These are phyloP conservation scores for Saturnia japonica DNA, from an alignment of 2,888 invertebrate genomes.

Conservation along the genomic window DNA sequence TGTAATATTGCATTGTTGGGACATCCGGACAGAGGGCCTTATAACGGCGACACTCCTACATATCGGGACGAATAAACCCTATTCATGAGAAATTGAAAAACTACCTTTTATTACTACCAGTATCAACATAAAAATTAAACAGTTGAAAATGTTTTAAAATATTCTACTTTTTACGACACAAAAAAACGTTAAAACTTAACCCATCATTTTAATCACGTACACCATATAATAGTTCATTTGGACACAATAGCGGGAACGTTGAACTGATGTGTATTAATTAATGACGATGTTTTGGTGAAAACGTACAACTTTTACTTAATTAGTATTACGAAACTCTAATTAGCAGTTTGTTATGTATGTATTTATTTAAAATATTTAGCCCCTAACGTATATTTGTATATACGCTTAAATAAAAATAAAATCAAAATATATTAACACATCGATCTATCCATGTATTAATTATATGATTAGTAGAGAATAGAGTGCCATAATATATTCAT, in stretches of 20 bases:
- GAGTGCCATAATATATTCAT: no score
- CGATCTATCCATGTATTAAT: no score
- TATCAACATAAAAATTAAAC: no score
- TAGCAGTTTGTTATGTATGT: conserved; percentile 13
- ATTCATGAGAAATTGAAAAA: no score
- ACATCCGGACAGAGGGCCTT: no score
- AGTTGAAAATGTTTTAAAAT: not conserved
- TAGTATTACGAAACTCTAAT: conserved; percentile 50
- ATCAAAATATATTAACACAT: no score
- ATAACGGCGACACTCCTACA: no score
- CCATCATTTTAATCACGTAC: not conserved
- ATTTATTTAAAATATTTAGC: not conserved
- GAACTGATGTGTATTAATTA: not conserved
- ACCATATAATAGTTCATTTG: not conserved
- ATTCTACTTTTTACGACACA: not conserved
- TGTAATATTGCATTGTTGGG: no score
- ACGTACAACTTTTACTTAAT: conserved; percentile 56
- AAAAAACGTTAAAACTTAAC: not conserved
- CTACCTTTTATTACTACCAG: no score
- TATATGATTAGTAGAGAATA: no score
- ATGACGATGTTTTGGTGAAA: conserved; percentile 36
- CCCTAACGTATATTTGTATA: not conserved
- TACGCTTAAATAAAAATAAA: not conserved
- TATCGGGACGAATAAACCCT: no score
- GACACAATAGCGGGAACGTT: not conserved